phyloP scores from a whole-genome alignment of 2,113 vertebrate genomes.

The Sturnus vulgaris region DNA sequence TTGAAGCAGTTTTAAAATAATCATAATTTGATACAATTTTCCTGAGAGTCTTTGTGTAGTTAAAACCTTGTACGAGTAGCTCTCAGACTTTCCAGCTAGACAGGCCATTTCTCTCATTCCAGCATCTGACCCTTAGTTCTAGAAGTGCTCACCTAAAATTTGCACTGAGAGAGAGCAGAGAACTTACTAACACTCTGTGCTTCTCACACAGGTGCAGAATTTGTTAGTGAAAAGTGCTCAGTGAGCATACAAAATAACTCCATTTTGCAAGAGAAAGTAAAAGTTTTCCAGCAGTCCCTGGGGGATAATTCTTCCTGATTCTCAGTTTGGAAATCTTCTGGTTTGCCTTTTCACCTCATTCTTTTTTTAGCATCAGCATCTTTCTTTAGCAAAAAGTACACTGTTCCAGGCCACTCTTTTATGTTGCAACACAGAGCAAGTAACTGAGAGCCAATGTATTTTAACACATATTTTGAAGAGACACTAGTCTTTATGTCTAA shows the following conservation, averaged over 20 bases:
- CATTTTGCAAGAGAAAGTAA: neutral
- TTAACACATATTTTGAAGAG: neutral
- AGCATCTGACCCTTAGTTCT: neutral
- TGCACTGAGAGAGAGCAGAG: neutral
- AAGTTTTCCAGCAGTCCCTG: neutral
- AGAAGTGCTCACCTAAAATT: neutral
- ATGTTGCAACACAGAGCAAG: neutral
- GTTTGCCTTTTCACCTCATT: neutral
- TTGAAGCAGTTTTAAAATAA: neutral
- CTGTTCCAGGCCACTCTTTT: neutral
- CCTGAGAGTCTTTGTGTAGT: neutral
- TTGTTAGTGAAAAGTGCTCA: neutral
- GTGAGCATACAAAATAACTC: neutral
- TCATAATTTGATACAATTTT: neutral
- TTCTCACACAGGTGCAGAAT: neutral
- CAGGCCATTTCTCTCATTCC: neutral
- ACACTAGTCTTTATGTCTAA: neutral
- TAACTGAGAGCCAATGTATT: neutral
- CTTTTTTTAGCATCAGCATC: neutral
- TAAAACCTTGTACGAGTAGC: neutral
- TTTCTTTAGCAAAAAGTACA: neutral
- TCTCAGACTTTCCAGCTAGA: neutral
- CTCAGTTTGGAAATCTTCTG: neutral
- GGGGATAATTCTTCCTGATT: neutral
- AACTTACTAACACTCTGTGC: neutral